These are phyloP conservation scores for Drosophila grimshawi DNA, from an alignment of 1,140 invertebrate species.

Conservation along the genomic window DNA sequence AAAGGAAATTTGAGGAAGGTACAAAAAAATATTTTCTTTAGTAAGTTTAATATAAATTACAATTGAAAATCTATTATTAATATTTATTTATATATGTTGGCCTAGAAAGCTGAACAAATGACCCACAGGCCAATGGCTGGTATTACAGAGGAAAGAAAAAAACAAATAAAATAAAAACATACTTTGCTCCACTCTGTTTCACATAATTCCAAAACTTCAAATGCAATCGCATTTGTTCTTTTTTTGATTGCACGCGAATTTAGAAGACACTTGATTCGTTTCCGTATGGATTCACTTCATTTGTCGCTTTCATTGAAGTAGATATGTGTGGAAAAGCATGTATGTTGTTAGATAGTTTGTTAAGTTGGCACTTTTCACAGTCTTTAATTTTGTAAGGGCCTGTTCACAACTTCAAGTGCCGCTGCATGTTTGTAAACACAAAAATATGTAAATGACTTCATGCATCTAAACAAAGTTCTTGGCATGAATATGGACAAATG, in stretches of 20 bases:
- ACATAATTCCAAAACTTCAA: conserved; percentile 24
- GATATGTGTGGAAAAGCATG: conserved; percentile 5
- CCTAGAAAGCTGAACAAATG: too few species aligned
- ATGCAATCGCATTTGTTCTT: conserved; percentile 39
- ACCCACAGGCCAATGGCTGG: too few species aligned
- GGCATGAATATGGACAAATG: conserved; percentile 31
- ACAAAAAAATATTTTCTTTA: too few species aligned
- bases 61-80: too few species aligned
- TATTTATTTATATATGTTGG: too few species aligned
- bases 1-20: too few species aligned
- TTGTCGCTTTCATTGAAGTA: conserved; percentile 44
- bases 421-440: conserved; percentile 40
- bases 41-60: too few species aligned
- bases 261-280: conserved; percentile 35
- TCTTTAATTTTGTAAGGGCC: conserved; percentile 25
- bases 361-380: conserved; percentile 39
- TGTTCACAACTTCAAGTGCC: conserved; percentile 37
- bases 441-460: conserved; percentile 26
- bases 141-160: too few species aligned
- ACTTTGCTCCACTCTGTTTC: neutral
- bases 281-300: conserved; percentile 42
- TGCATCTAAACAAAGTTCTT: neutral
- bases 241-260: conserved; percentile 30
- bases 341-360: conserved; percentile 16
- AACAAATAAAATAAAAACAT: neutral